Evolutionary conservation across 1,140 invertebrate species (phyloP), one percentile per base, ranked within the genome.

Genomic region (Drosophila orosa): DNA sequence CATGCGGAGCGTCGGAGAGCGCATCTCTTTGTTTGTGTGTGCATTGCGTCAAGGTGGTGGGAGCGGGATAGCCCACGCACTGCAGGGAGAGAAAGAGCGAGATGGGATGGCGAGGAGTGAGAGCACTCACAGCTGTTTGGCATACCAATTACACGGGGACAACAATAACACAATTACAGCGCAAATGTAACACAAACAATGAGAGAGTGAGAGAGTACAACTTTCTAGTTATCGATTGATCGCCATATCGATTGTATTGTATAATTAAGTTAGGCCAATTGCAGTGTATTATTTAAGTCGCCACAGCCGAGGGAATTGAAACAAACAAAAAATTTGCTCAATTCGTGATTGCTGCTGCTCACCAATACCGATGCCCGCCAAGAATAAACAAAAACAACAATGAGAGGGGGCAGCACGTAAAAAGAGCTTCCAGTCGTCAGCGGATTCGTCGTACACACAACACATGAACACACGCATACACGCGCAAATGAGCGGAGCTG

Each of bases 141-240:
- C 65, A 71, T 58, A 58, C 66, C 52, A 72, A 72, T 72, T 40
- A 48, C 37, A 40, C 31, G n/a, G 24, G 13, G 2, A 24, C 25
- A 52, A 67, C 27, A 48, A 50, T 8, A 69, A 47, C 29, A 47
- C 8, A 29, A 7, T 7, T 8, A 8, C n/a, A 47, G 10, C n/a
- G 3, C 19, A 22, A 33, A 13, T 24, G 57, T 31, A 13, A 15
- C 35, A 29, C 25, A 50, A 59, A 50, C 42, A 29, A 31, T 8
- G 10, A 10, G 15, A 10, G 15, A 48, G 27, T 22, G 24, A 22
- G 24, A 44, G 15, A 12, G 7, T 15, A 50, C 29, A 50, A 61
- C 68, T 73, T 73, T 73, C 69, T 47, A 61, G 56, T 52, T 73
- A 73, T 73, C 68, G 68, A 73, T 60, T 73, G 67, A 71, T 71